A percentile compares a stretch with the other conserved stretches of the same genome.
Conservation (phyloP, 2,888 invertebrate genomes). For the Acleris literana region DNA sequence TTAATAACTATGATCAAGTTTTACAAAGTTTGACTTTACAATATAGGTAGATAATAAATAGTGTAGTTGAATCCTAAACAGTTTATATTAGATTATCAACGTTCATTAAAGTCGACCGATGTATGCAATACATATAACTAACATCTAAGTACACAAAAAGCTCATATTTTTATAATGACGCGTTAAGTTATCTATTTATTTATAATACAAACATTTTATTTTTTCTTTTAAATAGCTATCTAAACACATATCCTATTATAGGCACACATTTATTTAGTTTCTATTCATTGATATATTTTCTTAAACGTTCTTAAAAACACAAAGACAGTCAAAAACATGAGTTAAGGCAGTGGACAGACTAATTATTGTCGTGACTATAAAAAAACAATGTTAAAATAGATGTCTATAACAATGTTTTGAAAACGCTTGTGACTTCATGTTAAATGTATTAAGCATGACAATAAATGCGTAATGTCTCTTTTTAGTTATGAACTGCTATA, state of each 20-base stretch:
- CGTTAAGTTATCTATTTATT: conserved; percentile 55
- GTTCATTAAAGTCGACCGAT: conserved; percentile 1
- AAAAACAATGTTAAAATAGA: not conserved
- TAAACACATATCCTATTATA: conserved; percentile 70
- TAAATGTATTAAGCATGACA: no score
- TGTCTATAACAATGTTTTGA: not conserved
- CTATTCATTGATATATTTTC: conserved; percentile 25
- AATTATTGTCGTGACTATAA: conserved; percentile 42
- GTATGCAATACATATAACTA: conserved; percentile 33
- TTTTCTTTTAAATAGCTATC: conserved; percentile 58
- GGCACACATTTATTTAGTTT: conserved; percentile 74
- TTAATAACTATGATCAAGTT: no score
- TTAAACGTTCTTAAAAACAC: conserved; percentile 11
- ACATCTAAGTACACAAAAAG: conserved; percentile 57
- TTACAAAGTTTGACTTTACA: conserved; percentile 1
- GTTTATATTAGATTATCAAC: no score
- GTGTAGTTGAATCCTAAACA: no score
- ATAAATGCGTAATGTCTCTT: no score
- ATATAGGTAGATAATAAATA: no score
- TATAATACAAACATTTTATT: conserved; percentile 58
- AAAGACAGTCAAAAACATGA: conserved; percentile 27
- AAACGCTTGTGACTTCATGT: not conserved
- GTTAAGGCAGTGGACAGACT: conserved; percentile 44
- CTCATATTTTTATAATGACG: conserved; percentile 63
- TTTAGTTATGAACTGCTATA: no score